Evolutionary conservation across 2,797 vertebrate genomes (phyloP), one percentile per base, ranked within the genome.

Genomic region (Gallirallus australis): DNA sequence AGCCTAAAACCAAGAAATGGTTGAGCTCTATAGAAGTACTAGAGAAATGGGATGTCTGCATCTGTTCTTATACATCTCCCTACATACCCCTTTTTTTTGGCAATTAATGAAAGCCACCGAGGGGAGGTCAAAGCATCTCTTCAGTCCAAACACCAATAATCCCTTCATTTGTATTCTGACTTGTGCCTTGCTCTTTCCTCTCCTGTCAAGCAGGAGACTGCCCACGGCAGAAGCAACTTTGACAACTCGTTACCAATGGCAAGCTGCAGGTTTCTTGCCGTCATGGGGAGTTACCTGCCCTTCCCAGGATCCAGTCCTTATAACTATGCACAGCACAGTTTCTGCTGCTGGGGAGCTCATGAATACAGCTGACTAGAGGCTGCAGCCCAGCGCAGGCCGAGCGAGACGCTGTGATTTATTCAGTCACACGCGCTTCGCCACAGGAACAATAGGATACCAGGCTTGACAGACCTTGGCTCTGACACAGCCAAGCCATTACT

Each of bases 361-460:
- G 20, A 27, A 64, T 40, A 42, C 3, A 3, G 57, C 31, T 4
- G 13, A 25, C 30, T 23, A 65, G 27, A 80, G 68, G 42, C 68
- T 6, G 23, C 39, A 45, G 85, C 7, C 28, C 57, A 31, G 65
- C 2, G 3, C 24, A 56, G 69, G 79, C 47, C 15, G 37, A 28
- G 37, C 0, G 1, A 85, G 76, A 23, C 1, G 0, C 33, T 76
- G 72, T 9, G 66, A 82, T 61, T 76, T 42, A 52, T 54, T 81
- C 72, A 90, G 90, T 69, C 72, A 64, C 76, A n/a, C 0, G 0
- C 1, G 1, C 64, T 48, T 28, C 0, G 0, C 56, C 82, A 81
- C 31, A 9, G 90, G 40, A 94, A 88, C 69, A 90, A 80, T 16
- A 68, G 88, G 37, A 75, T 54, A 81, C 28, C n/a, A 52, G 48